Evolutionary conservation across 2,888 invertebrate genomes (phyloP).

Genomic region (Dryococelus australis): DNA sequence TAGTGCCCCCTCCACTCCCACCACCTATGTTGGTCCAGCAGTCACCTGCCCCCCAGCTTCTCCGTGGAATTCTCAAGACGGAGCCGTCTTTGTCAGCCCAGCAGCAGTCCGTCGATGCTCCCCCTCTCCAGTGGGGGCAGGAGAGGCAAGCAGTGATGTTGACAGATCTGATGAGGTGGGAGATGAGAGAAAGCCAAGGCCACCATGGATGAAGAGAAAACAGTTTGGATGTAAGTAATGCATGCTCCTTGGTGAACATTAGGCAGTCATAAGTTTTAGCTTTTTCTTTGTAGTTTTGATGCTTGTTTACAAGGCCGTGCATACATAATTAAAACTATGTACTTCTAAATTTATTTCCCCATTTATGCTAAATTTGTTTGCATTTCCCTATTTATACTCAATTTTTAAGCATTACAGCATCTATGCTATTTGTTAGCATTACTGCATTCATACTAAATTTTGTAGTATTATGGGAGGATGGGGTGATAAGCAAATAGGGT

Average conservation of each 20-base stretch:
- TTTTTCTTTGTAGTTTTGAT: no score
- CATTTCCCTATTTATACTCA: no score
- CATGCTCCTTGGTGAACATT: not conserved
- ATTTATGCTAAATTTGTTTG: no score
- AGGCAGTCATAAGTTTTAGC: not conserved
- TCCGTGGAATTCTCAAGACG: constrained; percentile 34
- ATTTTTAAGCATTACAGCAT: no score
- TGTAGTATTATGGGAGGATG: no score
- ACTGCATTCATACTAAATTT: no score
- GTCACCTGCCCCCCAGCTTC: constrained; percentile 37
- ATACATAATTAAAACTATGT: no score
- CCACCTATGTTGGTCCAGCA: constrained; percentile 42
- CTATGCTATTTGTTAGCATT: no score
- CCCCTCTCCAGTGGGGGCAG: not conserved
- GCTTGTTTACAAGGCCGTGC: no score
- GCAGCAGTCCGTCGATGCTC: not conserved
- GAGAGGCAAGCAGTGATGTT: constrained; percentile 25
- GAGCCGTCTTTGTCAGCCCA: constrained; percentile 18
- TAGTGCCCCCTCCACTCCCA: constrained; percentile 45
- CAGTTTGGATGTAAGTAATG: constrained; percentile 43
- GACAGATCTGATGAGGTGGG: constrained; percentile 22
- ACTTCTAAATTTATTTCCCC: no score
- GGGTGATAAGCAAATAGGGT: no score
- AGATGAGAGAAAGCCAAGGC: constrained; percentile 27
- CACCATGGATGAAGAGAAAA: constrained; percentile 42